These are phyloP conservation scores for Notamacropus eugenii DNA, from an alignment of 2,797 vertebrate genomes.

Conservation along the genomic window DNA sequence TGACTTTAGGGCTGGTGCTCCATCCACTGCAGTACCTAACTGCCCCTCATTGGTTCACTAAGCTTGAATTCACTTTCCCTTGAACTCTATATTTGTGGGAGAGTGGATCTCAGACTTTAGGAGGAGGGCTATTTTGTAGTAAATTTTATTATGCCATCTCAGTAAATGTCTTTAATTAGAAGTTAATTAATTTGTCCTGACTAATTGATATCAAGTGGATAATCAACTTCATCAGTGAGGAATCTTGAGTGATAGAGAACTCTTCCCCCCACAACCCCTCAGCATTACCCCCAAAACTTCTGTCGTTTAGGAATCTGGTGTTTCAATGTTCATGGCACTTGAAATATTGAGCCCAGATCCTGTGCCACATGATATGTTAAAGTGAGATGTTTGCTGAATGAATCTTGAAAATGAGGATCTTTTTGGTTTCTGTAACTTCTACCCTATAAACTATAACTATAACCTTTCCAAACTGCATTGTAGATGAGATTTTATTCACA, in stretches of 20 bases:
- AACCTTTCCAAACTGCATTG: not conserved
- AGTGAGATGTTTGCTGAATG: not conserved
- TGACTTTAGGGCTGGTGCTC: not conserved
- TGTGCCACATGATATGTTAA: not conserved
- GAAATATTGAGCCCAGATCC: not conserved
- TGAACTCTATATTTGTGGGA: not conserved
- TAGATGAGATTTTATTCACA: not conserved
- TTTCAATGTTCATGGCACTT: not conserved
- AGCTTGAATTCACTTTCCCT: not conserved
- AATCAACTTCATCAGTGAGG: not conserved
- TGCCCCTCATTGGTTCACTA: not conserved
- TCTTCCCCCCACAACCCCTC: not conserved
- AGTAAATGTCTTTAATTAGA: not conserved
- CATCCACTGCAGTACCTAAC: too few species aligned
- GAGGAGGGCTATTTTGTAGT: not conserved
- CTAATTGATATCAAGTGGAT: not conserved
- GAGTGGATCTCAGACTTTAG: not conserved
- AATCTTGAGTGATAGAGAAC: not conserved
- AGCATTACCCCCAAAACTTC: too few species aligned
- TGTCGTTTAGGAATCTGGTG: too few species aligned
- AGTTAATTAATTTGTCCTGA: not conserved
- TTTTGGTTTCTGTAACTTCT: not conserved
- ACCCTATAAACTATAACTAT: not conserved
- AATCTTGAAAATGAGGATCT: not conserved
- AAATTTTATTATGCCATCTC: not conserved